Evolutionary conservation across 2,888 invertebrate genomes (phyloP), one percentile per base, ranked within the genome.

Genomic region (Cataglyphis albicans): DNA sequence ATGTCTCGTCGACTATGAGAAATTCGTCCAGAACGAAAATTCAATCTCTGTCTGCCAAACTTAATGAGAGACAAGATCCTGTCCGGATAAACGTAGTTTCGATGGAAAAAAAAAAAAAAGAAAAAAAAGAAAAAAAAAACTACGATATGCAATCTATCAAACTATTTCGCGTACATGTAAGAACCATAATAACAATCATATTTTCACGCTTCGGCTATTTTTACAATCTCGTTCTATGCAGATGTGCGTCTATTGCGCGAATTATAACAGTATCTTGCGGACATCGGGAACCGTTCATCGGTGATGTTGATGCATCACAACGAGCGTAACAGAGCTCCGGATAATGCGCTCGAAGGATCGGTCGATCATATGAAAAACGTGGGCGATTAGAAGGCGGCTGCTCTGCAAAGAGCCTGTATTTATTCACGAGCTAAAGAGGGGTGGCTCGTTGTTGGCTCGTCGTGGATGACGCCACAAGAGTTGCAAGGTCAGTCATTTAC

Each of bases 191-290:
- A 55, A 55, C 15, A 75, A 81, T 48, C 59, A 44, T 74, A 75
- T 82, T 61, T 68, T 64, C 38, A 88, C 61, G 81, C 81, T 68
- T 73, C 83, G 41, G 32, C 68, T 83, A 41, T 83, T 86, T 88
- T 88, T 74, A 83, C 55, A 81, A 86, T 82, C 85, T 25, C 61
- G 57, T 75, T 35, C 59, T 41, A 74, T 85, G 82, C 65, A 81
- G 81, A 87, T 76, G 80, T n/a, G 48, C 70, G 81, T 87, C 83
- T 87, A 87, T 87, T 78, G 74, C 57, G 73, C 38, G 70, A 86
- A 85, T 86, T 85, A 73, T 85, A 88, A 88, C 87, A 82, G 88
- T 84, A 88, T 12, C 12, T 63, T 48, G 81, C 78, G 75, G 41
- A 78, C 48, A 10, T 9, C 4, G 64, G 10, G 2, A 18, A 44